phyloP scores from a whole-genome alignment of 2,113 vertebrate species.

The Tupaia chinensis region DNA sequence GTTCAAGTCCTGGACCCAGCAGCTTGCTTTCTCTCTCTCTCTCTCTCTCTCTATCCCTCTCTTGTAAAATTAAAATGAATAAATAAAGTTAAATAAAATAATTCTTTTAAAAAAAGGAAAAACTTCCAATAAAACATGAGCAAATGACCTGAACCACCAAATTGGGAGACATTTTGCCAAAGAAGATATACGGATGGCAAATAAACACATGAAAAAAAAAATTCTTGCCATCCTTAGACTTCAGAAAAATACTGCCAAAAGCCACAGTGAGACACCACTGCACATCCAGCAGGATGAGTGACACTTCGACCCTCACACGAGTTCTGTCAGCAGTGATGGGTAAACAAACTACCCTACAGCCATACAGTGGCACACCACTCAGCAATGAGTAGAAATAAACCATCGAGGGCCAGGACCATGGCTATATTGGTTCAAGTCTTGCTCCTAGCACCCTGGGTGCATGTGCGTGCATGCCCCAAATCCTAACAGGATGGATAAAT shows the following conservation, averaged over 20 bases:
- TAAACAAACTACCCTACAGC: accelerated
- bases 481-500: no score
- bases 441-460: no score
- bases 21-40: not conserved
- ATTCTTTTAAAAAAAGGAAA: not conserved
- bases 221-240: not conserved
- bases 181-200: not conserved
- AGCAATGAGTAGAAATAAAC: not conserved
- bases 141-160: not conserved
- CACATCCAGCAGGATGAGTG: not conserved
- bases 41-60: not conserved
- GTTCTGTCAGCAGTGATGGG: not conserved
- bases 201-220: not conserved
- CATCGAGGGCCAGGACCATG: no score
- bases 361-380: not conserved
- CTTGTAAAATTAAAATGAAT: no score
- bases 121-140: not conserved
- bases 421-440: no score
- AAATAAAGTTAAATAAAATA: no score
- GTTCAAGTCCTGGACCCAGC: no score
- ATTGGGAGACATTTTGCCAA: not conserved
- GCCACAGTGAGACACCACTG: not conserved
- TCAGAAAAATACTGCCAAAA: not conserved
- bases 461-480: no score
- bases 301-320: no score